Evolutionary conservation across 2,113 vertebrate species (phyloP), one percentile per base, ranked within the genome.

Genomic region (Jaculus jaculus): DNA sequence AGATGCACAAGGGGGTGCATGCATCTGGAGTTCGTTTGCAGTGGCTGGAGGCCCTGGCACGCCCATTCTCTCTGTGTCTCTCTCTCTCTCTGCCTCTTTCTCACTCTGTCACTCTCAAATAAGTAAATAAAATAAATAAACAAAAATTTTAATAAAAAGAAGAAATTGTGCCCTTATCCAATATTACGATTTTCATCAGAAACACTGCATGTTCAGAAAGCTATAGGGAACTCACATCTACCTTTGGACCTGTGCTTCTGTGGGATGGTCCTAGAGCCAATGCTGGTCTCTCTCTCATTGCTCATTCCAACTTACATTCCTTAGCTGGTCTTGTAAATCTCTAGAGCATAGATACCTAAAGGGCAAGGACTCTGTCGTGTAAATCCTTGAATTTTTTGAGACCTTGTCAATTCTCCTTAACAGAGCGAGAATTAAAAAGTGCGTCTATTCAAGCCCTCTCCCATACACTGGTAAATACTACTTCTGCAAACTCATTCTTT

Each of bases 401-500:
- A 51, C 30, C 60, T 68, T 54, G 15, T 18, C 60, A 74, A 61
- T 13, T 16, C 5, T 8, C 63, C 73, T 78, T 37, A 73, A 61
- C 20, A 39, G 26, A 82, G 26, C 30, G 73, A 66, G 34, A 30
- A 23, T 26, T 28, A 37, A 24, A 65, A 94, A 88, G 32, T 2
- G 58, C 1, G 0, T 34, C 4, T 26, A 0, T 20, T 32, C 24
- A n/a, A 30, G 73, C 32, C 26, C 15, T 30, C 12, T 3, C 37
- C 21, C 15, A 4, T 13, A 60, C 4, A 63, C 1, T 2, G 0
- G 5, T 21, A n/a, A 78, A 42, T 37, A 7, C 5, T 34, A 23
- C 21, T 26, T 58, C 81, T 37, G 15, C 24, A 81, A 72, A 72
- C 7, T 1, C 32, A 30, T 68, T 72, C 60, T 11, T 65, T 54